phyloP scores from a whole-genome alignment of 2,113 vertebrate genomes.

The Dryoscopus gambensis region DNA sequence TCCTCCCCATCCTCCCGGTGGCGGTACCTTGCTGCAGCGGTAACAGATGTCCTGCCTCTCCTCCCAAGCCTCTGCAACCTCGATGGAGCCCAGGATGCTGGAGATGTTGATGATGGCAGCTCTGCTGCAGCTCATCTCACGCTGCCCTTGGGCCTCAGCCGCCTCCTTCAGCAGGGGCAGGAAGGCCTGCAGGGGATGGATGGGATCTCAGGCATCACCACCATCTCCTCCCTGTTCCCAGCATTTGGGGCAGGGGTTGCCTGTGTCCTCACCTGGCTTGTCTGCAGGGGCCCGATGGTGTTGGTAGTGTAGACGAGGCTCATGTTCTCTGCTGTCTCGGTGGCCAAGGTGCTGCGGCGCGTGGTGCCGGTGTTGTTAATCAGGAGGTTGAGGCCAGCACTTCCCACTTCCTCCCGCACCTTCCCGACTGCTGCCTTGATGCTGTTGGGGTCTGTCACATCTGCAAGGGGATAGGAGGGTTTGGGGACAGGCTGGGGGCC shows the following conservation, averaged over 20 bases:
- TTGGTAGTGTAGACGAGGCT: constrained; percentile 12
- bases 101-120: constrained; percentile 52
- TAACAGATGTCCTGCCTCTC: constrained; percentile 40
- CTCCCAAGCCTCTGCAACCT: neutral
- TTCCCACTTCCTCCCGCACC: neutral
- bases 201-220: fast-evolving
- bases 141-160: neutral
- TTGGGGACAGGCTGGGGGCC: neutral
- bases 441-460: constrained; percentile 31
- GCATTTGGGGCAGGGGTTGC: fast-evolving
- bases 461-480: neutral
- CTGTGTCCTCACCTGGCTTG: neutral
- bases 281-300: constrained; percentile 50
- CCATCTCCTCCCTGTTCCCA: neutral
- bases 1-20: fast-evolving
- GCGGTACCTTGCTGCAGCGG: constrained; percentile 27
- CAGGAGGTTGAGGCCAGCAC: constrained; percentile 12
- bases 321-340: constrained; percentile 4
- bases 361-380: neutral
- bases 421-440: neutral
- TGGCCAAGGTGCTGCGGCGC: neutral
- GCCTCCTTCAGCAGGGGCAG: constrained; percentile 36
- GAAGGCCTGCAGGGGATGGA: neutral
- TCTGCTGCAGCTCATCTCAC: constrained; percentile 5
- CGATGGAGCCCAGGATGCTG: constrained; percentile 42